Evolutionary conservation across 1,140 invertebrate genomes (phyloP), one percentile per base, ranked within the genome.

Genomic region (Heterodera carotae): DNA sequence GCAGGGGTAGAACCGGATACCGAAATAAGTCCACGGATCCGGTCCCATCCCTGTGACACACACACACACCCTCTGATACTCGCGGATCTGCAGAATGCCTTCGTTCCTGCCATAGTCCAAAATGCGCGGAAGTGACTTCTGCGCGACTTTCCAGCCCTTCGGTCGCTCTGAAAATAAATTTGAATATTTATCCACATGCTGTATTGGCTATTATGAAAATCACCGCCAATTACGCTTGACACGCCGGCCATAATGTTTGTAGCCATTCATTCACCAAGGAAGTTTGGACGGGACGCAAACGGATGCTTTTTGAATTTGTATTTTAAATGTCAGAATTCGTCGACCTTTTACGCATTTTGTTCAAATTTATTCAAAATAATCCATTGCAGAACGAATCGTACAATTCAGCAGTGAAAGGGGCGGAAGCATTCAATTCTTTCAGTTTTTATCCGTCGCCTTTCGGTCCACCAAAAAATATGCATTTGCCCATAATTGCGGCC

Each of bases 21-120:
- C n/a, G n/a, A n/a, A n/a, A n/a, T n/a, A n/a, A n/a, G n/a, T n/a
- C n/a, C n/a, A n/a, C n/a, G n/a, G n/a, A n/a, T n/a, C n/a, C n/a
- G n/a, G n/a, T n/a, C n/a, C n/a, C n/a, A n/a, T n/a, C n/a, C n/a
- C 34, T 18, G 22, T 69, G 5, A 53, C 68, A 7, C 68, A 7
- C 34, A 27, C 5, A 39, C 25, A 25, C 33, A 36, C 56, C 34
- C 27, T 70, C 10, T 70, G 39, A 22, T 27, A 59, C 34, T 53
- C 39, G 53, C 72, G 56, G 5, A 60, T 62, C 69, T 87, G 85
- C 2, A 87, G 75, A 59, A 87, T 87, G 15, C 85, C 85, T 29
- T 87, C 85, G 48, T 56, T 83, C 59, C 85, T 34, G 0, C 85
- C 85, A 73, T 87, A 87, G 75, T 87, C 85, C 53, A 87, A 79